A percentile compares a stretch with the other conserved stretches of the same genome.
phyloP scores from a whole-genome alignment of 2,797 vertebrate genomes.

The Lacerta agilis region DNA sequence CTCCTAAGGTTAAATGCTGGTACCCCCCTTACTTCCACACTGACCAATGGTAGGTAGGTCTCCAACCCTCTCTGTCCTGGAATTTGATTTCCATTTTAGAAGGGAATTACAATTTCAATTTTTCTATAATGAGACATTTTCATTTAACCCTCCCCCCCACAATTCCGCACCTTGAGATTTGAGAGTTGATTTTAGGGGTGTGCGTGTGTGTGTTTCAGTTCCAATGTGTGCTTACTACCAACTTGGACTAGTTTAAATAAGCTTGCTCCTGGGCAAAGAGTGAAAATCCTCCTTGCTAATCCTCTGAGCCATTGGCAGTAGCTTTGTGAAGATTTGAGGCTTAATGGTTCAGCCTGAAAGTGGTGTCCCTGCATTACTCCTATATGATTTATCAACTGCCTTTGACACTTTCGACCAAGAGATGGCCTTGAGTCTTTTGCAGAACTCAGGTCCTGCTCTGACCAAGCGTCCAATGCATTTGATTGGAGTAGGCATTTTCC shows the following conservation, averaged over 20 bases:
- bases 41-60: background rate
- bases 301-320: background rate
- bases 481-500: constrained; percentile 32
- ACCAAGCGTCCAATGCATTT: background rate
- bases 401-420: constrained; percentile 44
- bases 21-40: fast-evolving
- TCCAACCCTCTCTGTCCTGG: background rate
- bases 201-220: background rate
- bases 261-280: background rate
- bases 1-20: background rate
- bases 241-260: constrained; percentile 15
- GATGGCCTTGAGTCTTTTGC: constrained; percentile 25
- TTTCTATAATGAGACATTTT: background rate
- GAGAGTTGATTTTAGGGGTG: background rate
- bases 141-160: too few relatives aligned
- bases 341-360: constrained; percentile 21
- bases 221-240: constrained; percentile 1
- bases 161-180: background rate
- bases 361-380: constrained; percentile 40
- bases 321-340: constrained; percentile 49
- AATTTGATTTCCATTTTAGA: background rate
- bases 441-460: constrained; percentile 31
- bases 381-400: constrained; percentile 41
- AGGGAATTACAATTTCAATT: background rate
- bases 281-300: constrained; percentile 43